Base-by-base conservation (phyloP, 2,113 vertebrate species). In the Ptilonorhynchus violaceus region DNA sequence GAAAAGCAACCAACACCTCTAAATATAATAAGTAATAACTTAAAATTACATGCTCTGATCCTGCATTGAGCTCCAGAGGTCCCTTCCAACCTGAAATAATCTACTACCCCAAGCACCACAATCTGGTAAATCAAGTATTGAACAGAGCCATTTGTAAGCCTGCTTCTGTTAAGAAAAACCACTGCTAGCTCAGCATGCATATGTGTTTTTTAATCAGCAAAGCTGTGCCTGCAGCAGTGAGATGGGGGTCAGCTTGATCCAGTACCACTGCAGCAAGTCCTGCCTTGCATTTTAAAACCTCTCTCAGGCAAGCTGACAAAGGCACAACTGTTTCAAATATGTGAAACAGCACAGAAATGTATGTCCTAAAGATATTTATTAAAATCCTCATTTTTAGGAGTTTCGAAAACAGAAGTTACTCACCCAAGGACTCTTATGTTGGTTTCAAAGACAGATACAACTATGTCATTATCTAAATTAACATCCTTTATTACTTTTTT, bases 401-500 rank as follows among this genome's bases (percentile, higher is more conserved):
- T 27, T 75, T 18, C 42, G 50, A 78, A 93, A 90, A 92, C 10
- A 35, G 4, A 92, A 56, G 39, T 52, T 83, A 97, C 99, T 99
- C 96, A 99, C 99, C 99, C 99, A 73, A 99, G 98, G 89, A 99
- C 99, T 97, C 99, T 98, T 95, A 99, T 99, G 98, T 99, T 99
- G 97, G 99, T 99, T 98, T 99, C 99, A 93, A 99, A 99, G 77
- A 99, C 99, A 19, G 99, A 99, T 35, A 99, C 99, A 50, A 99
- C 99, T 37, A 99, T 98, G 96, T 99, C 99, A 18, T 99, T 99
- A 97, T 99, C 99, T 97, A 99, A 98, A 88, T 99, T 99, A 94
- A 99, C 99, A 93, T 99, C 99, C 80, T 97, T 98, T 96, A 99
- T 97, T 88, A 99, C 99, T 98, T 98, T 99, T 97, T 98, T 98